Base-by-base conservation (phyloP, 1,140 invertebrate species). In the Limonius californicus region DNA sequence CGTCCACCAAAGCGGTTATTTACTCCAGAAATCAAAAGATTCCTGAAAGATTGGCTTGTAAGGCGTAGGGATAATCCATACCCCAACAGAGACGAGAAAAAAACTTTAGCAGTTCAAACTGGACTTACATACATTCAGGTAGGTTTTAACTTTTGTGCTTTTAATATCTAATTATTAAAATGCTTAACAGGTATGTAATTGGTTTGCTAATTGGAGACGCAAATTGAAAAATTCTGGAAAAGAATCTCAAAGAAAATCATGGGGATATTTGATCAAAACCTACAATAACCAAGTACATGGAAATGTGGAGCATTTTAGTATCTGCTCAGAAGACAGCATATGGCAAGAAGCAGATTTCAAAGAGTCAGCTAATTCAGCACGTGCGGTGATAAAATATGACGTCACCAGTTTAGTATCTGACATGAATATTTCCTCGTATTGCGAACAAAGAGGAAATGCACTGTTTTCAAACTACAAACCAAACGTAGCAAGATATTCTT, bases 161-260 rank as follows among this genome's bases (percentile, higher is more conserved):
- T 27, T 4, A 27, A n/a, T n/a, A 27, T 27, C 27, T 4, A 27
- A 27, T 14, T 42, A 16, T 12, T 16, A 42, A 62, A 61, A 63
- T 68, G 12, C 23, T 9, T 27, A 27, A 27, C 74, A 86, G 84
- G 87, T 89, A 42, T 89, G 87, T 68, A 89, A 89, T 72, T 89
- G 87, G 87, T 89, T 89, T 72, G 87, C 87, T 15, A 89, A 89
- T 65, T 88, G 87, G 87, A 80, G 87, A 32, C 75, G 87, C 67
- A 88, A 88, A 73, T 71, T 89, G 27, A 88, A 88, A 75, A 88
- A 87, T 66, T 85, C 85, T 1, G 84, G 85, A 57, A 79, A 78
- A 32, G 83, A 86, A 67, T 79, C 81, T 20, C 81, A 84, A 54
- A 82, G 84, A 65, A 83, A 83, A 66, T 86, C 86, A 0, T 89